A percentile compares a stretch with the other conserved stretches of the same genome.
Conservation (phyloP, 1,140 invertebrate species). For the Achatina immaculata region DNA sequence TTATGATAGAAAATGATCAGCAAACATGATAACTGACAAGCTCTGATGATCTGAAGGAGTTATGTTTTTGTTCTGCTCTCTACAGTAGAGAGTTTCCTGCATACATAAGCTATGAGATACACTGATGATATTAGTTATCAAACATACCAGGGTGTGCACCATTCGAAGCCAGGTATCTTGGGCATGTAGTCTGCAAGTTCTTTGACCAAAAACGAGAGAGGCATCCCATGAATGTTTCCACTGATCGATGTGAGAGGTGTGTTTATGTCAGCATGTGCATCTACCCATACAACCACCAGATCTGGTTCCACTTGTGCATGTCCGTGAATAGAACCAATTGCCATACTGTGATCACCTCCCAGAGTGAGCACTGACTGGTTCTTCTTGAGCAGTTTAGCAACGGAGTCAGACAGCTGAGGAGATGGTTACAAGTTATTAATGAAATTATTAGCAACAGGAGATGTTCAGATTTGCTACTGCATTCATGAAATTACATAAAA, state of each 20-base stretch:
- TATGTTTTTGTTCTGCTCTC: too few relatives aligned
- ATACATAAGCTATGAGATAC: too few relatives aligned
- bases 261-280: slow-evolving; percentile 95
- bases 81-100: too few relatives aligned
- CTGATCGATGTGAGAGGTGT: slow-evolving; percentile 81
- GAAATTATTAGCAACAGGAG: too few relatives aligned
- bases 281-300: slow-evolving; percentile 92
- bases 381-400: slow-evolving; percentile 47
- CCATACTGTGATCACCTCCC: slow-evolving; percentile 89
- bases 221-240: slow-evolving; percentile 94
- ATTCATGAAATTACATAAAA: neutral
- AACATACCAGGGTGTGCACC: slow-evolving; percentile 78
- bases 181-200: slow-evolving; percentile 84
- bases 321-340: slow-evolving; percentile 84
- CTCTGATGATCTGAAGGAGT: too few relatives aligned
- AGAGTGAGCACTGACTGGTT: slow-evolving; percentile 60
- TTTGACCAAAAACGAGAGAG: slow-evolving; percentile 84
- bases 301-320: slow-evolving; percentile 80
- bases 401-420: slow-evolving; percentile 54
- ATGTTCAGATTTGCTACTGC: too few relatives aligned
- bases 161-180: slow-evolving; percentile 81
- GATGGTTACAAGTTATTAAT: too few relatives aligned
- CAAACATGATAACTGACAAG: too few relatives aligned
- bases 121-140: too few relatives aligned
- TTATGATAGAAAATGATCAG: too few relatives aligned